A percentile compares a stretch with the other conserved stretches of the same genome.
These are phyloP conservation scores for Hippocampus comes DNA, from an alignment of 2,113 vertebrate species.

Conservation along the genomic window DNA sequence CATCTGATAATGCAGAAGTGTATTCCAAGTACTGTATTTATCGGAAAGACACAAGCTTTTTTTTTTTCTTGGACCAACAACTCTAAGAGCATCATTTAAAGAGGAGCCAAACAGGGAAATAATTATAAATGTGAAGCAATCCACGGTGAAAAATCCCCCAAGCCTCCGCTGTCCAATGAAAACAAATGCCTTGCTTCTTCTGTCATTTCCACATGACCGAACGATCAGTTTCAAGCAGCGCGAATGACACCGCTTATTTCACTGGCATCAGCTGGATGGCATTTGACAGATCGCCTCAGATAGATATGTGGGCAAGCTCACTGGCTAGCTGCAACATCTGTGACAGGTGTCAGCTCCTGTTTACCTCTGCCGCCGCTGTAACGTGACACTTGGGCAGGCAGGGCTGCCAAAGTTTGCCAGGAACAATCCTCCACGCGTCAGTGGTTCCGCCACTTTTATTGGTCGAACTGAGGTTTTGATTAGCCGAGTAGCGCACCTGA, in stretches of 20 bases:
- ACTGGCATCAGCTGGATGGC: slow-evolving; percentile 41
- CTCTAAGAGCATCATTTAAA: no score
- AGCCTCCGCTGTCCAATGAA: neutral
- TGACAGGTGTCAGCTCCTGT: slow-evolving; percentile 65
- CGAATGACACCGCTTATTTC: slow-evolving; percentile 48
- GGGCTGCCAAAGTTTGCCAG: slow-evolving; percentile 37
- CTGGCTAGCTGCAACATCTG: slow-evolving; percentile 51
- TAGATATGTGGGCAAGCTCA: slow-evolving; percentile 45
- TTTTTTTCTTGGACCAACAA: neutral
- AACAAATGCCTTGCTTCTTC: slow-evolving; percentile 8
- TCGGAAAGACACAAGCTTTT: neutral
- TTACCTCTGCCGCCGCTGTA: slow-evolving; percentile 39
- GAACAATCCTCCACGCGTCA: slow-evolving; percentile 24
- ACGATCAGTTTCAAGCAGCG: slow-evolving; percentile 42
- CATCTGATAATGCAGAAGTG: neutral
- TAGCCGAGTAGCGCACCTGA: neutral
- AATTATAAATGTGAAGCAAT: neutral
- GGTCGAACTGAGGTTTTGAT: neutral
- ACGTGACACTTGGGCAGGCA: slow-evolving; percentile 32
- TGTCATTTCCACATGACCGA: slow-evolving; percentile 41
- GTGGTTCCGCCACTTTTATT: slow-evolving; percentile 11
- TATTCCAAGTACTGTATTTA: neutral
- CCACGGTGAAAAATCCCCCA: neutral
- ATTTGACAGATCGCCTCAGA: slow-evolving; percentile 51
- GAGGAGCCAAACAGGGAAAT: no score